Evolutionary conservation across 2,113 vertebrate species (phyloP).

Genomic region (Varanus komodoensis): DNA sequence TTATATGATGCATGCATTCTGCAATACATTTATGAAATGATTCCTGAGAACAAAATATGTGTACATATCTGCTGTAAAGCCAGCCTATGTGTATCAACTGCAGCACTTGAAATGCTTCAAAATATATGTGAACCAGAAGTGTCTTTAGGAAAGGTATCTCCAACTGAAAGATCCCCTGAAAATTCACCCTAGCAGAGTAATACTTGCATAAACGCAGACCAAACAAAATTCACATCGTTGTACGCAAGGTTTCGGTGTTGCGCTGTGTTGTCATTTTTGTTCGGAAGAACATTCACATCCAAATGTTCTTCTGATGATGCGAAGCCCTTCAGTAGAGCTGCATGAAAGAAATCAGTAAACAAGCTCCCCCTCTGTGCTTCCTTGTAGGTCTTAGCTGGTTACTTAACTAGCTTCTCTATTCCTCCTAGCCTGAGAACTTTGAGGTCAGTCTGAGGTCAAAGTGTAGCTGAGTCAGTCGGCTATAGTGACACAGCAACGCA

Average conservation of each 20-base stretch:
- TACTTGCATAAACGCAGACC: neutral
- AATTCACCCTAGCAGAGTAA: neutral
- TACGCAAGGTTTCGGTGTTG: neutral
- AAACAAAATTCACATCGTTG: neutral
- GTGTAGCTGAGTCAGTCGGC: slow-evolving; percentile 62
- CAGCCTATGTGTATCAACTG: neutral
- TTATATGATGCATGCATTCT: neutral
- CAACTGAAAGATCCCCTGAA: neutral
- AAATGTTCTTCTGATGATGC: slow-evolving; percentile 38
- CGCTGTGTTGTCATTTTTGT: neutral
- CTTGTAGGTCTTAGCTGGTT: slow-evolving; percentile 51
- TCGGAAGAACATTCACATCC: slow-evolving; percentile 15
- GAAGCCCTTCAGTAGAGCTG: slow-evolving; percentile 32
- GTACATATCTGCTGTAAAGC: neutral
- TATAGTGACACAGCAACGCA: slow-evolving; percentile 50
- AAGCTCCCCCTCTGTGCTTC: slow-evolving; percentile 40
- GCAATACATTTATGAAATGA: neutral
- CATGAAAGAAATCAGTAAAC: slow-evolving; percentile 64
- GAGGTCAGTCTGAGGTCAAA: slow-evolving; percentile 68
- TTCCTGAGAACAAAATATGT: neutral
- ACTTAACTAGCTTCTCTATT: slow-evolving; percentile 66
- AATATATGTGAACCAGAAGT: neutral
- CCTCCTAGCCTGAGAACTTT: slow-evolving; percentile 60
- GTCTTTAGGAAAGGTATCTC: neutral
- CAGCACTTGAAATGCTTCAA: neutral